Percentiles rank a stretch among this genome's conserved stretches.
Conservation (phyloP, 2,888 invertebrate genomes). For the Ennomos fuscantarius region DNA sequence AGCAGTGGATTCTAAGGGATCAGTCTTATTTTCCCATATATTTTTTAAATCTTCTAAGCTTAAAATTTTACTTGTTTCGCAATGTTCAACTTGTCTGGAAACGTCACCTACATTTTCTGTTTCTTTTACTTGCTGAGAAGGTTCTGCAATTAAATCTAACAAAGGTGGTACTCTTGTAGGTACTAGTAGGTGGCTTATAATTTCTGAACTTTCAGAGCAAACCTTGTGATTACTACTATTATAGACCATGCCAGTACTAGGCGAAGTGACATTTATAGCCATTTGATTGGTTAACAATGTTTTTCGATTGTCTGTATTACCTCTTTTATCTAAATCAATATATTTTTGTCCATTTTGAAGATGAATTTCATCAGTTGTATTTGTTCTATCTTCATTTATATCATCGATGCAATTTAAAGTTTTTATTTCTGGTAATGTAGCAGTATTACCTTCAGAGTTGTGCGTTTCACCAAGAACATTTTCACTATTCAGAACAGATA, state of each 20-base stretch:
- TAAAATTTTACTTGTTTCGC: not conserved
- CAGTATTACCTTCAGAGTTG: not conserved
- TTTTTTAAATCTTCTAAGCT: slow-evolving; percentile 20
- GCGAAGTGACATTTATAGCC: not conserved
- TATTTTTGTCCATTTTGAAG: too few relatives aligned
- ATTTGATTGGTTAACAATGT: not conserved
- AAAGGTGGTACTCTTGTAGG: slow-evolving; percentile 9
- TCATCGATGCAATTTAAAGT: slow-evolving; percentile 1
- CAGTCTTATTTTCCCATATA: slow-evolving; percentile 24
- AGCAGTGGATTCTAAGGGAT: slow-evolving; percentile 13
- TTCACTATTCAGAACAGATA: not conserved
- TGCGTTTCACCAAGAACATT: not conserved
- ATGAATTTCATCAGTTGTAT: not conserved
- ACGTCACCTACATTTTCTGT: slow-evolving; percentile 8
- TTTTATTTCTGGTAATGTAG: not conserved
- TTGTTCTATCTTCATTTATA: not conserved
- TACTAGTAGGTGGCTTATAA: slow-evolving; percentile 9
- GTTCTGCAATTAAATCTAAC: slow-evolving; percentile 2
- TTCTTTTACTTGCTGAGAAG: slow-evolving; percentile 8
- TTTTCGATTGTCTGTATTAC: not conserved
- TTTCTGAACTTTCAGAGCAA: not conserved
- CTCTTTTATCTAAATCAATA: not conserved
- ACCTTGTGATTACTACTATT: not conserved
- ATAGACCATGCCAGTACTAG: not conserved
- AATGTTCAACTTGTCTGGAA: not conserved